Evolutionary conservation across 2,888 invertebrate genomes (phyloP), one percentile per base, ranked within the genome.

Genomic region (Tenthredo mesomela): DNA sequence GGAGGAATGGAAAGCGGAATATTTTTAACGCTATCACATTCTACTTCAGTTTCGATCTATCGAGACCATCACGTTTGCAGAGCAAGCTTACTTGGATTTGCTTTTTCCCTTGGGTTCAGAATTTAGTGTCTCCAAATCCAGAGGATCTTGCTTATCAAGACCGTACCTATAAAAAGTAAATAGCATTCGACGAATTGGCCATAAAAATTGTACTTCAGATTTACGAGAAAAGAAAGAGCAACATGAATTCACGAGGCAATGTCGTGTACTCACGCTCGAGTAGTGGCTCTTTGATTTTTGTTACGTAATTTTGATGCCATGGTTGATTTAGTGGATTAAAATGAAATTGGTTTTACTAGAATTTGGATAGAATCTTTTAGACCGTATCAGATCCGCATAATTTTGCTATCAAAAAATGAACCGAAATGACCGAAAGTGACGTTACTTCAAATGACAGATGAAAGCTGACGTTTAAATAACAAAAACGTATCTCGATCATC

Each of bases 121-220:
- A 61, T 80, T 61, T 80, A 80, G 80, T 80, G 80, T n/a, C 58
- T 80, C 61, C 37, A 80, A 61, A 80, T 80, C 80, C 80, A 61
- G 58, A 80, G 58, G 80, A 80, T 80, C 61, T 58, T 80, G 47
- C 80, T 80, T 40, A 80, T 80, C 80, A 61, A 80, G 40, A 80
- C 50, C 37, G 37, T 29, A 5, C 58, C 58, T 80, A 80, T 40
- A 61, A 80, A 80, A 80, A 40, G 58, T 80, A 40, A 61, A 80
- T 25, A 80, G 61, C 40, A 50, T 58, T 61, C 40, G 40, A 80
- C 33, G 61, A 61, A 80, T 61, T 58, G 80, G 58, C 25, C 61
- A 18, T 80, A 40, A 80, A 58, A 58, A 40, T 77, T 77, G 37
- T 21, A 80, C 50, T 77, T 9, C 40, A 61, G 80, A 58, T 80